Base-by-base conservation (phyloP, 2,797 vertebrate species). In the Rhinatrema bivittatum region DNA sequence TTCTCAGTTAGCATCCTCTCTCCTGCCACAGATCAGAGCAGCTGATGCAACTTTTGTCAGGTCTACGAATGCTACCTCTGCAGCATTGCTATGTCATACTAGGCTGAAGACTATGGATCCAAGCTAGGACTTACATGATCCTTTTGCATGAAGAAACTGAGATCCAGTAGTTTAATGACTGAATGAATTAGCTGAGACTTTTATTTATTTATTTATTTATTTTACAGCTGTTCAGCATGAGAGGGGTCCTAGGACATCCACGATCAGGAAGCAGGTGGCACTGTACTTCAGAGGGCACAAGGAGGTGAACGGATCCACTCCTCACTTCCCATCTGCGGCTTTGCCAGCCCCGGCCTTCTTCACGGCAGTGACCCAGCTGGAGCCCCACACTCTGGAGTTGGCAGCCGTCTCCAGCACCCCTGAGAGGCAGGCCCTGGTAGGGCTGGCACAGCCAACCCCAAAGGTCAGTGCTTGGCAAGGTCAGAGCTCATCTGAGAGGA, bases 281-380 rank as follows among this genome's bases (percentile, higher is more conserved):
- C 86, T 99, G 13, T 99, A 98, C 76, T 99, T 98, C 75, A 85
- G 96, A 2, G 96, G 94, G 25, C 95, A 98, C 65, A 98, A 98
- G 68, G 94, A 98, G 46, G 93, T 96, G 53, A 94, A 90, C 20
- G 82, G 94, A 4, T 75, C 88, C 0, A 77, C 87, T 1, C 74
- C 88, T 1, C 93, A 95, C 56, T 98, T 98, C 65, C 87, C 93
- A 1, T 74, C 88, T 0, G 74, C 90, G 0, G 81, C 92, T 14
- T 74, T 98, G 56, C 88, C 93, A 0, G 86, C 93, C 0, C 94
- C 94, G 0, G 87, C 93, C 32, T 98, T 98, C 78, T 98, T 98
- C 79, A 96, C 93, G 0, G 88, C 93, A 0, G 95, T 97, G 66
- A 94, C 93, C 6, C 94, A 96, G 53, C 78, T 98, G 73, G 95